phyloP scores from a whole-genome alignment of 2,888 invertebrate species.

The Eupithecia abbreviata region DNA sequence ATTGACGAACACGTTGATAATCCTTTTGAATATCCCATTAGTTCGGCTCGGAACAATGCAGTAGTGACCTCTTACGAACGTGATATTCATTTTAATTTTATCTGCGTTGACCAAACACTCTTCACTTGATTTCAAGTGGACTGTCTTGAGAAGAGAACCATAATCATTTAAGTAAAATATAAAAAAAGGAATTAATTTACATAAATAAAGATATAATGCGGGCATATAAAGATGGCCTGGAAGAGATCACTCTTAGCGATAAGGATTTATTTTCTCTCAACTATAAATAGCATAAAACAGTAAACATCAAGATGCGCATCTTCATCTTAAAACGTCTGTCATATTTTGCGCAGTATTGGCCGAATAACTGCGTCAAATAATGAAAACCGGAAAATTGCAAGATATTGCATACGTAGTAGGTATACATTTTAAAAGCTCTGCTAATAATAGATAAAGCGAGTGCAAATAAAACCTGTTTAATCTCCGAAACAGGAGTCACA shows the following conservation, averaged over 20 bases:
- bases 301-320: constrained; percentile 14
- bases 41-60: background rate
- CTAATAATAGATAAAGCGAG: background rate
- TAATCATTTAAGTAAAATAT: background rate
- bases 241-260: background rate
- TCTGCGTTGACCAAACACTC: background rate
- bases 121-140: background rate
- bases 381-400: constrained; percentile 26
- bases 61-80: constrained; percentile 7
- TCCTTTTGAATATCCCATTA: constrained; percentile 6
- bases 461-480: constrained; percentile 11
- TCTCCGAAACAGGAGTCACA: constrained; percentile 2
- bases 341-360: constrained; percentile 26
- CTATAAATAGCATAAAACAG: background rate
- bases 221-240: background rate
- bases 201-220: background rate
- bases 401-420: background rate
- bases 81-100: constrained; percentile 5
- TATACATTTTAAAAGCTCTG: background rate
- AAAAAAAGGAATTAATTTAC: background rate
- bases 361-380: constrained; percentile 15
- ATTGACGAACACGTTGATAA: background rate
- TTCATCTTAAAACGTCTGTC: constrained; percentile 23
- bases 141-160: background rate
- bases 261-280: constrained; percentile 2